Percentiles rank a stretch among this genome's conserved stretches.
Evolutionary conservation across 2,888 invertebrate species (phyloP).

Genomic region (Acanthococcus lagerstroemiae): DNA sequence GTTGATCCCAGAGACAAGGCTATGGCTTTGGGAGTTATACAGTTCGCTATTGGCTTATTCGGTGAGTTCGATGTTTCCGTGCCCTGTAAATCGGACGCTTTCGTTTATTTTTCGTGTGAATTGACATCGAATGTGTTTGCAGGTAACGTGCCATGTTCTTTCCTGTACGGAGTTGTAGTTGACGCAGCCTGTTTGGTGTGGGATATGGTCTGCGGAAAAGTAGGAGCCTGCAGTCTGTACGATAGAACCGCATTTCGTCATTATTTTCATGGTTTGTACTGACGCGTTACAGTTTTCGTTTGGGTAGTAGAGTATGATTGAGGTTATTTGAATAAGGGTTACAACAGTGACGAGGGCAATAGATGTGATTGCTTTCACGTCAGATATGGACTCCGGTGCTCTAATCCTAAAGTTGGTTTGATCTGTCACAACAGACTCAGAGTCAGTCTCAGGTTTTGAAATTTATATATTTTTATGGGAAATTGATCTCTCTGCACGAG

Average conservation of each 20-base stretch:
- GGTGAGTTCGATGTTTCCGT: conserved; percentile 44
- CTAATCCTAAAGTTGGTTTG: no score
- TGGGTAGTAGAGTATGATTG: no score
- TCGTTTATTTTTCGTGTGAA: neutral
- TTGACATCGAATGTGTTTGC: conserved; percentile 26
- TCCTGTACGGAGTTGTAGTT: conserved; percentile 83
- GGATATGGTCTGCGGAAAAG: conserved; percentile 67
- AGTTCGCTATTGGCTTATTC: conserved; percentile 85
- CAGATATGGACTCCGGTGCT: no score
- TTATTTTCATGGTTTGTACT: conserved; percentile 70
- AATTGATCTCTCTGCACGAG: no score
- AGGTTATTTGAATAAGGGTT: no score
- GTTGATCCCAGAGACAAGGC: conserved; percentile 87
- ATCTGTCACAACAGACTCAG: no score
- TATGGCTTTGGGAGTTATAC: conserved; percentile 87
- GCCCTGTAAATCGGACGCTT: neutral
- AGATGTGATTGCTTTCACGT: no score
- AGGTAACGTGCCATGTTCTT: conserved; percentile 89
- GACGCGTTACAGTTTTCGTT: neutral
- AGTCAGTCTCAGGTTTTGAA: no score
- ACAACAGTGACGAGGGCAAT: no score
- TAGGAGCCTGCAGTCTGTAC: conserved; percentile 80
- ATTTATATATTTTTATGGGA: no score
- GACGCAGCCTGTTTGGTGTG: conserved; percentile 85
- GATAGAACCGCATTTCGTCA: conserved; percentile 71